Conservation (phyloP, 2,113 vertebrate species). For the Channa argus region DNA sequence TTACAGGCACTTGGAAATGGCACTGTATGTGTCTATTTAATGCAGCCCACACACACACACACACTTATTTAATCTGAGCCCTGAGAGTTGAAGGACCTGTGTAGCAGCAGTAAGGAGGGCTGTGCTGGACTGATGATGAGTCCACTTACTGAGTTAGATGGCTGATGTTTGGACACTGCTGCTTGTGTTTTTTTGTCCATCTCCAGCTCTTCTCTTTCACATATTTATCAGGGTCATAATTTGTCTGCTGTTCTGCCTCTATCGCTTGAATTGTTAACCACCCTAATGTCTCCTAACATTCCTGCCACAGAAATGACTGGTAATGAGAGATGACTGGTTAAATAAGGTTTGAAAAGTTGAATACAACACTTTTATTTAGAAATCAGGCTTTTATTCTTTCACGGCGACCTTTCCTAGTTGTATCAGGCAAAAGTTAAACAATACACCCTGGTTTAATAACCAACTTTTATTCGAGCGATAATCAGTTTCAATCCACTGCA, state of each 20-base stretch:
- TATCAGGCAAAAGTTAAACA: too few species aligned
- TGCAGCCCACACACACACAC: background rate
- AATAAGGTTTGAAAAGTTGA: conserved; percentile 32
- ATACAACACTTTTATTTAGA: conserved; percentile 7
- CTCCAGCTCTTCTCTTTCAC: background rate
- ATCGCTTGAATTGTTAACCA: background rate
- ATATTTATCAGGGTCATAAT: background rate
- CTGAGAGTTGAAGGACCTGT: background rate
- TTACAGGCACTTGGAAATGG: background rate
- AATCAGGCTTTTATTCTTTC: too few species aligned
- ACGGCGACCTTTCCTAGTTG: too few species aligned
- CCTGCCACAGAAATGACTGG: background rate
- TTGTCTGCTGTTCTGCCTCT: background rate
- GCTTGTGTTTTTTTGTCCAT: background rate
- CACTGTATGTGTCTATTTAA: background rate
- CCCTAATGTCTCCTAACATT: background rate
- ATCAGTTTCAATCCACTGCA: too few species aligned
- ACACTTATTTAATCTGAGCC: conserved; percentile 23
- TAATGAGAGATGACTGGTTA: background rate
- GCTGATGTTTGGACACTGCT: background rate
- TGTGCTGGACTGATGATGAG: conserved; percentile 4
- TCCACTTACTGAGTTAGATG: background rate
- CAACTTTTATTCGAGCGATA: too few species aligned
- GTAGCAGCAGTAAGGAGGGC: background rate
- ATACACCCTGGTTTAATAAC: too few species aligned